Percentiles rank a stretch among this genome's conserved stretches.
Evolutionary conservation across 2,113 vertebrate genomes (phyloP).

Genomic region (Hypocryptadius cinnamomeus): DNA sequence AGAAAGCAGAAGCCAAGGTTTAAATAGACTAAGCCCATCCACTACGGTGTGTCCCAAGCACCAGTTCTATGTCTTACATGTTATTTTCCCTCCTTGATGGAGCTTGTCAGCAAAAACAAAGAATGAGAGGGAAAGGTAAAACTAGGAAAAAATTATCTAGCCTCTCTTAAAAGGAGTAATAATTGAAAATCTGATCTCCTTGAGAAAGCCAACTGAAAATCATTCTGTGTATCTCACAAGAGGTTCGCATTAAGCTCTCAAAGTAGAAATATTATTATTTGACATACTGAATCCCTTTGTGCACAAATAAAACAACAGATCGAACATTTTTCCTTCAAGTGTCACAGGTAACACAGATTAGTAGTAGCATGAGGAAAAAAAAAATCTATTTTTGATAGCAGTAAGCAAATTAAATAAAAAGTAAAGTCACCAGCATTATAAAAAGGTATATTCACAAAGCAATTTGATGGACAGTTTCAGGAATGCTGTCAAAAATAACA

Average conservation of each 20-base stretch:
- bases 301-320: background rate
- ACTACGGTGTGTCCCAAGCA: background rate
- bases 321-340: background rate
- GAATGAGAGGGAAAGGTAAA: background rate
- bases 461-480: background rate
- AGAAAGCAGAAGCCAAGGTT: background rate
- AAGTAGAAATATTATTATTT: background rate
- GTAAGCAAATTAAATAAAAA: background rate
- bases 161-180: background rate
- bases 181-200: background rate
- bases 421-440: background rate
- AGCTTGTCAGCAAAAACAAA: background rate
- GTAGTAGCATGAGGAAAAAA: background rate
- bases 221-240: background rate
- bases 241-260: background rate
- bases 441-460: background rate
- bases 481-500: background rate
- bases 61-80: background rate
- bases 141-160: background rate
- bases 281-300: background rate
- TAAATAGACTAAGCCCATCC: background rate
- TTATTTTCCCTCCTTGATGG: background rate
- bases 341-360: background rate
- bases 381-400: background rate
- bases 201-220: background rate